phyloP scores from a whole-genome alignment of 2,797 vertebrate genomes.

The Pteropus rufus region DNA sequence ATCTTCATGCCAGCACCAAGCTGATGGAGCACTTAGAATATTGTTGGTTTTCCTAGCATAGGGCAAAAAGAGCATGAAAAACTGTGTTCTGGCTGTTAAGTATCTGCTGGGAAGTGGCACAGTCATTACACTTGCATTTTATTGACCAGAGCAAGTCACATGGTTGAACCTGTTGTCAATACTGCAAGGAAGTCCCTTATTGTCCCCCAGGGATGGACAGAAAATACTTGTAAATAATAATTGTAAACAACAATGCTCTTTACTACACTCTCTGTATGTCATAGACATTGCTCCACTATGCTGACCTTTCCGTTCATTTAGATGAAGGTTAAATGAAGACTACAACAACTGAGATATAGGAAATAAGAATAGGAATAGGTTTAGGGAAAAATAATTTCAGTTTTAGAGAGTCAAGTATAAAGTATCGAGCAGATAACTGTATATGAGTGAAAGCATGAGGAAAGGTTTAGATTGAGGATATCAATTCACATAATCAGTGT shows the following conservation, averaged over 20 bases:
- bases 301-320: background rate
- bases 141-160: background rate
- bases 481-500: background rate
- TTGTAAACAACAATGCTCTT: background rate
- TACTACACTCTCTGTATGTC: background rate
- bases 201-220: background rate
- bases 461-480: background rate
- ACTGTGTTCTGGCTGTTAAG: background rate
- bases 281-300: background rate
- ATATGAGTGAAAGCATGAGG: background rate
- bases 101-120: background rate
- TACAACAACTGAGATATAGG: background rate
- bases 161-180: background rate
- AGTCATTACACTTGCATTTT: background rate
- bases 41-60: background rate
- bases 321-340: background rate
- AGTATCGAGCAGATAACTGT: background rate
- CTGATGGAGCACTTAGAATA: background rate
- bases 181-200: background rate
- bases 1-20: background rate
- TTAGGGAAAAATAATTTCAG: background rate
- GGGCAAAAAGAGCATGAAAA: background rate
- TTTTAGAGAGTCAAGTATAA: background rate
- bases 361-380: background rate
- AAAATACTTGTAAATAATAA: background rate